These are phyloP conservation scores for Strix aluco DNA, from an alignment of 2,113 vertebrate genomes.

Conservation along the genomic window DNA sequence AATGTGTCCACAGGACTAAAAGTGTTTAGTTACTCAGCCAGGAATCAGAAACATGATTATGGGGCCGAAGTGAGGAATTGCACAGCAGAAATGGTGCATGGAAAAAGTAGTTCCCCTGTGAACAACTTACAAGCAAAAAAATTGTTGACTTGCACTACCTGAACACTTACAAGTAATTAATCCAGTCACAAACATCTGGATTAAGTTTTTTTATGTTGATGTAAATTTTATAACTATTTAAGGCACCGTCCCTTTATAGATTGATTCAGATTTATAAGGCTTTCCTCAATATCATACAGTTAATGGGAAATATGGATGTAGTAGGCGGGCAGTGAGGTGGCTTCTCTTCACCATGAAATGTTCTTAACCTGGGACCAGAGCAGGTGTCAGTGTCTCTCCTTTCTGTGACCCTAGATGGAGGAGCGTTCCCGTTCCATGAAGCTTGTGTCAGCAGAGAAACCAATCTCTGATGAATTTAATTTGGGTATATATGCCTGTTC, in stretches of 20 bases:
- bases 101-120: conserved; percentile 42
- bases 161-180: conserved; percentile 45
- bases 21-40: not conserved
- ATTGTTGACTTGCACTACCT: not conserved
- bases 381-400: not conserved
- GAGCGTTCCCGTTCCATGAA: not conserved
- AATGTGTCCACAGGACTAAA: not conserved
- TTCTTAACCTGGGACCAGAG: not conserved
- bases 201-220: conserved; percentile 40
- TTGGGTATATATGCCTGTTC: not conserved
- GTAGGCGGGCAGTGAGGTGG: not conserved
- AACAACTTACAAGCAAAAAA: conserved; percentile 34
- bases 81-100: conserved; percentile 27
- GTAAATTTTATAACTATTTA: conserved; percentile 44
- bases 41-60: conserved; percentile 40
- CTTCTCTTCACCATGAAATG: not conserved
- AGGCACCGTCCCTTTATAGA: not conserved
- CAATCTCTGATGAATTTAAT: not conserved
- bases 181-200: conserved; percentile 53
- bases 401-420: not conserved
- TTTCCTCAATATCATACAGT: not conserved
- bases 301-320: not conserved
- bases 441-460: not conserved
- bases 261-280: conserved; percentile 2
- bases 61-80: conserved; percentile 27